Base-by-base conservation (phyloP, 2,888 invertebrate species). In the Troides oblongomaculatus region DNA sequence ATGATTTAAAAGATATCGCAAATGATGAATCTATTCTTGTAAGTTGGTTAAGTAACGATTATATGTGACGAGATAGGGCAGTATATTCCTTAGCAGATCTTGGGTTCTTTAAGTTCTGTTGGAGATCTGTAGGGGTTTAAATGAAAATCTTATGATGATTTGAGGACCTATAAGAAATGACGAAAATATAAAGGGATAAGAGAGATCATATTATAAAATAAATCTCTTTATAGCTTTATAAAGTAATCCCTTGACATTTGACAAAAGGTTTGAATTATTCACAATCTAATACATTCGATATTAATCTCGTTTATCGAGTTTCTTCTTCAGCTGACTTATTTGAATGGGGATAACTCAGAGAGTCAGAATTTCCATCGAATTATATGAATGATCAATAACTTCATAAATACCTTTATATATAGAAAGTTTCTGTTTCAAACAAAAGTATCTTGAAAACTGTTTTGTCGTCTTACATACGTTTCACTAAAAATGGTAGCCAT, bases 301-400 rank as follows among this genome's bases (percentile, higher is more conserved):
- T 57, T 57, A 57, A 57, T 57, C 57, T 62, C 62, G 21, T 62
- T 62, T 17, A 62, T 62, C 62, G 43, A 39, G 23, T 39, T 46
- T 3, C n/a, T 17, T 62, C 46, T 50, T 62, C 23, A 50, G 25
- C 50, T 25, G 62, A 50, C 10, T 50, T 50, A 6, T 50, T 62
- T 25, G 5, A 57, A 62, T 18, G 4, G 18, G 62, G 25, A 50
- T 62, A 25, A 62, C 46, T 62, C 18, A 21, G 21, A 59, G 6
- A 36, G 21, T 23, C 30, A 23, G 43, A 62, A 30, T 62, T 56
- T n/a, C 62, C 10, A n/a, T 62, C 25, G 39, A 53, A 60, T 12
- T 17, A 7, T 21, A 7, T n/a, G 57, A 57, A 57, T 21, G 21
- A 10, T 39, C 10, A 39, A 39, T 39, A 39, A 8, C 10, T 39